Base-by-base conservation (phyloP, 2,113 vertebrate genomes). In the Psettodes erumei region DNA sequence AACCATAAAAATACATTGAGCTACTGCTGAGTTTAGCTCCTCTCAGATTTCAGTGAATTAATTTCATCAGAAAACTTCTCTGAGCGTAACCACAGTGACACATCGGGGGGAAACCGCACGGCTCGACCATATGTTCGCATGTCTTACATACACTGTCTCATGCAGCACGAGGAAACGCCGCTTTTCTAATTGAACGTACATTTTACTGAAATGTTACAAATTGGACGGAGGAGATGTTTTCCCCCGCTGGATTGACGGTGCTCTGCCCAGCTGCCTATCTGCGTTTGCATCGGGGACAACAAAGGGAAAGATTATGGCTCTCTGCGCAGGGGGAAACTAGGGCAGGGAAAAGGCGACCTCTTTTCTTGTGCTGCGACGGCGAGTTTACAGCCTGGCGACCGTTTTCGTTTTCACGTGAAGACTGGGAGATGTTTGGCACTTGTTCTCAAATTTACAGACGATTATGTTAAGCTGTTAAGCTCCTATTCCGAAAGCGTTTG, bases 241-340 rank as follows among this genome's bases (percentile, higher is more conserved):
- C 48, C 21, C 70, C 40, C 30, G 47, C 55, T 50, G 82, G 73
- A 65, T 32, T 8, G 72, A 73, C 16, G 77, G 21, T n/a, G 9
- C 47, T n/a, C 25, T 58, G 65, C 65, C 38, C 64, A 53, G 79
- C 84, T 61, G 84, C 42, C 73, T 80, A 55, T 83, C 77, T 77
- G 5, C 42, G 69, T 63, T 73, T 61, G 80, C 82, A 67, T 68
- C 81, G 43, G 64, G 62, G 79, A 90, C 62, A 90, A 91, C 82
- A 91, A 90, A 91, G 84, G 63, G 73, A 28, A 64, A 85, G 82
- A 90, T 88, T 82, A 84, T 75, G 79, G 77, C 77, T 79, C 43
- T 86, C 55, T 25, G 81, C 45, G 42, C 32, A 13, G 59, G 25
- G 64, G 79, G 85, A 90, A 90, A 89, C 68, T 89, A 86, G 90